Evolutionary conservation across 2,113 vertebrate genomes (phyloP).

Genomic region (Nycticryphes semicollaris): DNA sequence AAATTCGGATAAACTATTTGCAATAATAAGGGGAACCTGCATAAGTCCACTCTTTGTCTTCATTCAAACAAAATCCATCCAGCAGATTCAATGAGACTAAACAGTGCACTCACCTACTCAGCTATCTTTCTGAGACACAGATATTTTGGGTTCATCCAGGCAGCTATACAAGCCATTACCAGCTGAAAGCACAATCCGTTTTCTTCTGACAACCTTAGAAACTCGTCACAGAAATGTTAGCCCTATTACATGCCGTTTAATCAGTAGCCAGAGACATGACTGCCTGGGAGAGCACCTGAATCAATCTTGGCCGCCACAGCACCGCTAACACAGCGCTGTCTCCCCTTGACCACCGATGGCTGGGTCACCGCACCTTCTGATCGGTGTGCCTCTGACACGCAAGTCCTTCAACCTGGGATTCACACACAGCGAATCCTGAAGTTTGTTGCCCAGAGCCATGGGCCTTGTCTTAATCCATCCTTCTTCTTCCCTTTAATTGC

Average conservation of each 20-base stretch:
- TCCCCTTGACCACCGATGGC: too few relatives aligned
- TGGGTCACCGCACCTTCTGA: neutral
- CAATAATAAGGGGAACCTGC: neutral
- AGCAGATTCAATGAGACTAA: neutral
- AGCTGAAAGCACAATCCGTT: neutral
- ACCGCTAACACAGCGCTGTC: neutral
- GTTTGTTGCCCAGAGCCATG: neutral
- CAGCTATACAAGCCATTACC: neutral
- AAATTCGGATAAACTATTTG: constrained; percentile 26
- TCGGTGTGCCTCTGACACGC: neutral
- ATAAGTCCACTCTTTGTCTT: constrained; percentile 53
- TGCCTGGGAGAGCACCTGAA: neutral
- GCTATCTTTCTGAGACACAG: neutral
- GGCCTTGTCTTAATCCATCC: neutral
- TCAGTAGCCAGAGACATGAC: neutral
- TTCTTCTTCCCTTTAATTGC: neutral
- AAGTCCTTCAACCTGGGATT: neutral
- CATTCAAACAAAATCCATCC: neutral
- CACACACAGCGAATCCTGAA: neutral
- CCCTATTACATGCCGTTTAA: neutral
- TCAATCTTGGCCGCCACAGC: neutral
- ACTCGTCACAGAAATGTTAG: neutral
- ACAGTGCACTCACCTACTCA: neutral
- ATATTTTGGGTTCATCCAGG: neutral
- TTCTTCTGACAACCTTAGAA: neutral